Percentiles rank a stretch among this genome's conserved stretches.
Conservation (phyloP, 2,797 vertebrate genomes). For the Eupleurogrammus muticus region DNA sequence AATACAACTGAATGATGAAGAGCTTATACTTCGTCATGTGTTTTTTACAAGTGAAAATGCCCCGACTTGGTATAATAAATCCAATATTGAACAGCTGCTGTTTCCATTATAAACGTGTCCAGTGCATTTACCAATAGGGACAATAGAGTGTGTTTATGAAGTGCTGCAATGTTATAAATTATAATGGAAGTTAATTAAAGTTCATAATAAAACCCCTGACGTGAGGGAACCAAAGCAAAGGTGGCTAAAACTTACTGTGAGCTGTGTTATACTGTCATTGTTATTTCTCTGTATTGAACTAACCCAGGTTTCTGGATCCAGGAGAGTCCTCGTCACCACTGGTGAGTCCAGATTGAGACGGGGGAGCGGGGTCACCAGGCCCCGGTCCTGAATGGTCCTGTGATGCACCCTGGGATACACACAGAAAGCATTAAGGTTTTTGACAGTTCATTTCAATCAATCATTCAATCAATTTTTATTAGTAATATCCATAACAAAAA, state of each 20-base stretch:
- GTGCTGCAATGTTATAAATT: background rate
- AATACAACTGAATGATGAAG: background rate
- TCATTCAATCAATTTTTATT: too few species aligned
- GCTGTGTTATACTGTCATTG: background rate
- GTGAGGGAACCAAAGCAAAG: background rate
- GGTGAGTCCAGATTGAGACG: conserved; percentile 16
- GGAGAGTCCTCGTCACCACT: background rate
- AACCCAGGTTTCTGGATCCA: conserved; percentile 36
- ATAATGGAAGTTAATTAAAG: background rate
- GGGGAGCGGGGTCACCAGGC: background rate
- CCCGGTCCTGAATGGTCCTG: conserved; percentile 32
- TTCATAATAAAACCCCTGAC: background rate
- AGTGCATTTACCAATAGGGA: background rate
- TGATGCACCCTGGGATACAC: conserved; percentile 13
- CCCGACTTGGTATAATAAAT: too few species aligned
- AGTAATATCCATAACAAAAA: too few species aligned
- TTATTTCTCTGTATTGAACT: background rate
- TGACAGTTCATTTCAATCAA: background rate
- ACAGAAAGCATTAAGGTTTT: conserved; percentile 1
- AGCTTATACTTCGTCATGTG: background rate
- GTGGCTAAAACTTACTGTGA: background rate
- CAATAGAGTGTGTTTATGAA: background rate
- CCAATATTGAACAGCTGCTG: too few species aligned
- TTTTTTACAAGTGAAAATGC: background rate
- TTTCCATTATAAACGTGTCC: too few species aligned